Base-by-base conservation (phyloP, 2,113 vertebrate genomes). In the Ivindomyrus marchei region DNA sequence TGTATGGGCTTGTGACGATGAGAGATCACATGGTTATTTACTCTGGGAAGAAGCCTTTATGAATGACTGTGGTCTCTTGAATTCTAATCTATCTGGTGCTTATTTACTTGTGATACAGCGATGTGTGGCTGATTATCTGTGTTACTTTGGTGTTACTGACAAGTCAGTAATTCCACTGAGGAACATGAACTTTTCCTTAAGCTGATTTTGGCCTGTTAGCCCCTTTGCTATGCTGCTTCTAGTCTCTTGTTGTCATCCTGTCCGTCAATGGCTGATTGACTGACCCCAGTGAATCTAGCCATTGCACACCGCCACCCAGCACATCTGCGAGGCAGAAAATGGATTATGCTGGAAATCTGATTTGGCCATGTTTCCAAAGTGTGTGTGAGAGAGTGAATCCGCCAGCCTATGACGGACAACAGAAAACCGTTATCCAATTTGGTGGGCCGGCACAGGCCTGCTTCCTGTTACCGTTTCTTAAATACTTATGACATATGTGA, bases 391-490 rank as follows among this genome's bases (percentile, higher is more conserved):
- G 89, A 91, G 90, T 36, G 88, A 93, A 92, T 92, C 94, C 91
- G 92, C 88, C 77, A 91, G 92, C 91, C 93, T 93, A 90, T 62
- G 92, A 93, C 92, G 94, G 93, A 94, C 92, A 89, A 92, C 92
- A 94, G 95, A 96, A 95, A 94, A 93, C 91, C 92, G 89, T 96
- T 91, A 95, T 95, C 92, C 89, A 93, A 95, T 96, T 95, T 95
- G 53, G 90, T 49, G 88, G 90, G 84, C 90, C 88, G 93, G 91
- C 85, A 90, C 90, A 91, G 13, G 92, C 91, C 93, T 93, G 94
- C 93, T 93, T 93, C 93, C 90, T 88, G 95, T 95, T 95, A 94
- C 88, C 89, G 10, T 21, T 85, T 4, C 46, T 49, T 49, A 45
- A 49, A 85, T n/a, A 85, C 84, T 47, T 49, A 9, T 47, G 84